Percentiles rank a stretch among this genome's conserved stretches.
phyloP scores from a whole-genome alignment of 2,113 vertebrate species.

The Indicator maculatus region DNA sequence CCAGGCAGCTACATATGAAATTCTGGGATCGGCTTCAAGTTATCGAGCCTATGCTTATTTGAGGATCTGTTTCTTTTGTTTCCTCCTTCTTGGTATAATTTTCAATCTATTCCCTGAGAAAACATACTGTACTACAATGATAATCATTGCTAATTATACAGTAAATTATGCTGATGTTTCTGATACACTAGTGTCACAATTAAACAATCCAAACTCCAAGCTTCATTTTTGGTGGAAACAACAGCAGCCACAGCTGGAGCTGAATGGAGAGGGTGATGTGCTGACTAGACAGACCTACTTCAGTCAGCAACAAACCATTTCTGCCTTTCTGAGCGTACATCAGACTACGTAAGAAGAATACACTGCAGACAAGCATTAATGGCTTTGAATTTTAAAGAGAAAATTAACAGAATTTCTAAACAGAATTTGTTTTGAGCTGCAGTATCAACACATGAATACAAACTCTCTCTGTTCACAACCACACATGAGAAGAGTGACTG shows the following conservation, averaged over 20 bases:
- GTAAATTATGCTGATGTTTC: neutral
- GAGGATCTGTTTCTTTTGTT: neutral
- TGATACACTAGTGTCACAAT: neutral
- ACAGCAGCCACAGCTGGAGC: neutral
- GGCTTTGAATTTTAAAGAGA: neutral
- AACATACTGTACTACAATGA: neutral
- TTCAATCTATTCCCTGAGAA: neutral
- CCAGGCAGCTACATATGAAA: neutral
- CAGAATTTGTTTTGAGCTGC: neutral
- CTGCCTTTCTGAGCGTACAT: neutral
- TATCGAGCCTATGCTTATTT: neutral
- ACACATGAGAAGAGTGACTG: neutral
- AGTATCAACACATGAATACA: neutral
- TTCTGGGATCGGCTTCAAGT: neutral
- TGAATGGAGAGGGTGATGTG: neutral
- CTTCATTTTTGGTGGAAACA: slow-evolving; percentile 1
- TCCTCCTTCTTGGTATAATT: neutral
- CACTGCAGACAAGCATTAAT: neutral
- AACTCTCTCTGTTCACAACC: neutral
- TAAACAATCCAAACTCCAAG: neutral
- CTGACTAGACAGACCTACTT: neutral
- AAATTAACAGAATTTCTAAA: neutral
- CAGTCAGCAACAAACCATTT: neutral
- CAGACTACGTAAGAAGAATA: neutral
- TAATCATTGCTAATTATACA: neutral